phyloP scores from a whole-genome alignment of 2,888 invertebrate genomes.

The Crioceris asparagi region DNA sequence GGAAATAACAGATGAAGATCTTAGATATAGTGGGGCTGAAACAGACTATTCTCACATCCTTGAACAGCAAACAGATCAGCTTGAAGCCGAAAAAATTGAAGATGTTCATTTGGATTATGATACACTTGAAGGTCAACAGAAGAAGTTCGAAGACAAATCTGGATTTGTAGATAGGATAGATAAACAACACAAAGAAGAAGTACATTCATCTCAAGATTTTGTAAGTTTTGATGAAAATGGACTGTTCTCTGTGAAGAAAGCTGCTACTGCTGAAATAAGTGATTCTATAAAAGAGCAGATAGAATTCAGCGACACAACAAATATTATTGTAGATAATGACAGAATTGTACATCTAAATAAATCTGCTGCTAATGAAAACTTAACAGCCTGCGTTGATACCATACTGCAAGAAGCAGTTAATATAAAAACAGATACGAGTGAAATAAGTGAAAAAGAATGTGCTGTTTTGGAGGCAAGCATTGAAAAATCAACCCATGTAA shows the following conservation, averaged over 20 bases:
- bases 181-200: conserved; percentile 25
- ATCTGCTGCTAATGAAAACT: too few species aligned
- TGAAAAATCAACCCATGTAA: too few species aligned
- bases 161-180: conserved; percentile 27
- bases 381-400: too few species aligned
- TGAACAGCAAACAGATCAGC: conserved; percentile 36
- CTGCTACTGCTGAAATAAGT: conserved; percentile 23
- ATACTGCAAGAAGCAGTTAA: too few species aligned
- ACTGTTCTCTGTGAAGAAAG: conserved; percentile 26
- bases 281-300: conserved; percentile 28
- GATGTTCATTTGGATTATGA: conserved; percentile 33
- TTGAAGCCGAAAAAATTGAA: conserved; percentile 40
- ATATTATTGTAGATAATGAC: conserved; percentile 28
- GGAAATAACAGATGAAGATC: conserved; percentile 54
- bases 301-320: conserved; percentile 23
- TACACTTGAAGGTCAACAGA: conserved; percentile 21
- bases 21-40: conserved; percentile 58
- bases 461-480: too few species aligned
- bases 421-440: too few species aligned
- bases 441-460: too few species aligned
- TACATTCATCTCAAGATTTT: conserved; percentile 22
- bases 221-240: conserved; percentile 24
- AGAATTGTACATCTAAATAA: conserved; percentile 22
- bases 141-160: conserved; percentile 24
- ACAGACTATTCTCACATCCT: conserved; percentile 47